Evolutionary conservation across 2,797 vertebrate genomes (phyloP).

Genomic region (Alca torda): DNA sequence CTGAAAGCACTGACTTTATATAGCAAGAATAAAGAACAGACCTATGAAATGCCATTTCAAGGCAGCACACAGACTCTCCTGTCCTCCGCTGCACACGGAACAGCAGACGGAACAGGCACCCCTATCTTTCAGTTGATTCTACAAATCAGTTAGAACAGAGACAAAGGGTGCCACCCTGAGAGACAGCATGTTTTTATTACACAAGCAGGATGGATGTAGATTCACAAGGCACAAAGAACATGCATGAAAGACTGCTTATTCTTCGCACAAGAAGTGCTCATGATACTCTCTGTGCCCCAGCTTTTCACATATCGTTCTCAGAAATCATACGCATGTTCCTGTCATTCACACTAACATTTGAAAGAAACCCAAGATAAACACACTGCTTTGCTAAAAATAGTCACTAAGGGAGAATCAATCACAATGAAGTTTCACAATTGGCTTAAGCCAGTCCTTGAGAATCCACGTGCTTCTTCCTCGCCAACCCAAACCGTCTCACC

Average conservation of each 20-base stretch:
- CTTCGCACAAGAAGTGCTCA: not conserved
- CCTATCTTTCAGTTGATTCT: not conserved
- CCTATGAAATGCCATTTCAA: not conserved
- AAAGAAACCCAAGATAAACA: not conserved
- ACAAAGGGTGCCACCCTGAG: not conserved
- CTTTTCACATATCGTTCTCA: not conserved
- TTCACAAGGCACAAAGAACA: not conserved
- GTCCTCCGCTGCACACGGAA: not conserved
- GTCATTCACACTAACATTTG: not conserved
- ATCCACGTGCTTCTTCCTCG: rapidly evolving
- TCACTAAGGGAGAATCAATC: not conserved
- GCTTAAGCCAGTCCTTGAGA: not conserved
- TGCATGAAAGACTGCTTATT: not conserved
- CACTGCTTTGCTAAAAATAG: not conserved
- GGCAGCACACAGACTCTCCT: rapidly evolving
- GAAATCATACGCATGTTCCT: not conserved
- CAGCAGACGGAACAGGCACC: not conserved
- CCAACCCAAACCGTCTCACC: not conserved
- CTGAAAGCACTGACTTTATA: not conserved
- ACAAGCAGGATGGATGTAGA: not conserved
- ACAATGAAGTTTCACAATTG: rapidly evolving
- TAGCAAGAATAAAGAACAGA: not conserved
- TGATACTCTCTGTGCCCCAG: rapidly evolving
- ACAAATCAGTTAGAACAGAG: not conserved
- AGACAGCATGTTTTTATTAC: not conserved